These are phyloP conservation scores for Tachysurus vachellii DNA, from an alignment of 2,113 vertebrate species.

Conservation along the genomic window DNA sequence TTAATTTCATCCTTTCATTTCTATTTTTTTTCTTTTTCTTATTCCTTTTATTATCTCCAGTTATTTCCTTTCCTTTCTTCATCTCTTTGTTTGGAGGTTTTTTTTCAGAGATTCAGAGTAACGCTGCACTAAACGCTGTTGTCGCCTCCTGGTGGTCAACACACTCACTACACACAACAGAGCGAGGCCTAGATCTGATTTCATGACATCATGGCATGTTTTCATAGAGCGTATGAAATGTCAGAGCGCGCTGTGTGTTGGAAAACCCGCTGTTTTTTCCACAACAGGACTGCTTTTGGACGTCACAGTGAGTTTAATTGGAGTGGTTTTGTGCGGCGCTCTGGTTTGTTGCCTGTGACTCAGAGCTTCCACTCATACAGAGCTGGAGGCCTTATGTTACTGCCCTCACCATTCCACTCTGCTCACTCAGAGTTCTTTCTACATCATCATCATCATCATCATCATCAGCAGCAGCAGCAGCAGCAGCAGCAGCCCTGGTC, in stretches of 20 bases:
- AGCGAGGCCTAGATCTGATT: neutral
- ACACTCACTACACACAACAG: neutral
- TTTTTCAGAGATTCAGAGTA: neutral
- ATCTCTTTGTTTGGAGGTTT: neutral
- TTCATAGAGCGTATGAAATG: constrained; percentile 6
- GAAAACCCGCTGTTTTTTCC: constrained; percentile 32
- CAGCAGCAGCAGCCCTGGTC: neutral
- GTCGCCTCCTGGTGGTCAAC: constrained; percentile 32
- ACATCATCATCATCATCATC: neutral
- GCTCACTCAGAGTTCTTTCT: constrained; percentile 33
- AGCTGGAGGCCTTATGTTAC: constrained; percentile 9
- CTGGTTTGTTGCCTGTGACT: constrained; percentile 49
- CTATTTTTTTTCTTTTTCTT: neutral
- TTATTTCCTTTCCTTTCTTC: neutral
- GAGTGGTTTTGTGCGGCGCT: constrained; percentile 32
- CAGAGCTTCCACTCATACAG: constrained; percentile 61
- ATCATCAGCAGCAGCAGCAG: neutral
- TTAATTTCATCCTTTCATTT: neutral
- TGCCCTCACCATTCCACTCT: constrained; percentile 24
- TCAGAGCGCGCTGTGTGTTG: constrained; percentile 1
- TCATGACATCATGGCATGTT: neutral
- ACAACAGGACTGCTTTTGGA: constrained; percentile 30
- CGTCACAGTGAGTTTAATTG: constrained; percentile 27
- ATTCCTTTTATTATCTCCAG: too few species aligned
- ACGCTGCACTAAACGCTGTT: neutral